Evolutionary conservation across 2,888 invertebrate species (phyloP).

Genomic region (Blastobasis adustella): DNA sequence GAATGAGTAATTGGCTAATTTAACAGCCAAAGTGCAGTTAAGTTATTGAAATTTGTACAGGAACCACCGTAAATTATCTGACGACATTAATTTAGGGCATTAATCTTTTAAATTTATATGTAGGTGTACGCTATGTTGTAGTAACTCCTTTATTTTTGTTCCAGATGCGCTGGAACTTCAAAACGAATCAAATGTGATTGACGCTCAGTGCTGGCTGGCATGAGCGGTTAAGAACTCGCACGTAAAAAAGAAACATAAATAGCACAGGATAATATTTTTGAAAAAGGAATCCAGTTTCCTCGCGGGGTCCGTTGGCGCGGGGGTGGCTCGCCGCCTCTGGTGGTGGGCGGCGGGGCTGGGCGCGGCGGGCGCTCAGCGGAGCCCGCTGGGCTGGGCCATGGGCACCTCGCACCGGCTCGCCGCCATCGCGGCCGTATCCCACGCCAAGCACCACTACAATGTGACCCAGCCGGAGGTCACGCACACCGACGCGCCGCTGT

Average conservation of each 20-base stretch:
- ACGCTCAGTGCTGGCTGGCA: conserved; percentile 20
- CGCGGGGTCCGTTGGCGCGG: conserved; percentile 48
- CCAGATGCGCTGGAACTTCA: conserved; percentile 32
- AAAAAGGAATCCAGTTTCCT: conserved; percentile 22
- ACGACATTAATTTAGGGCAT: too few species aligned
- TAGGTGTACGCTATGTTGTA: too few species aligned
- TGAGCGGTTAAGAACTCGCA: conserved; percentile 8
- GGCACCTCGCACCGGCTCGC: conserved; percentile 79
- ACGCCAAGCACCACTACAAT: conserved; percentile 61
- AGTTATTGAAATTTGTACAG: conserved; percentile 11
- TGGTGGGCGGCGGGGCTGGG: conserved; percentile 52
- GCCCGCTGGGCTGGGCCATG: conserved; percentile 77
- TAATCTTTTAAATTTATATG: too few species aligned
- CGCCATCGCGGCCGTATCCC: conserved; percentile 67
- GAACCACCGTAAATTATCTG: too few species aligned
- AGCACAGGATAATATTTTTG: conserved; percentile 17
- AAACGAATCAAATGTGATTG: conserved; percentile 22
- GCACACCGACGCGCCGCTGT: conserved; percentile 47
- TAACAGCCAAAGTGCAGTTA: conserved; percentile 16
- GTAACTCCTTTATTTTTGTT: conserved; percentile 25
- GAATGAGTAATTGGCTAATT: conserved; percentile 1
- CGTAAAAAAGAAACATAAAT: conserved; percentile 2
- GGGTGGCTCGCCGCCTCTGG: conserved; percentile 55
- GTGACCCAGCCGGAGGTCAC: conserved; percentile 56
- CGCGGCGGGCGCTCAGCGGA: conserved; percentile 59